phyloP scores from a whole-genome alignment of 30 jellyfish, hydroid and myxozoan species.

The Hydractinia echinata region DNA sequence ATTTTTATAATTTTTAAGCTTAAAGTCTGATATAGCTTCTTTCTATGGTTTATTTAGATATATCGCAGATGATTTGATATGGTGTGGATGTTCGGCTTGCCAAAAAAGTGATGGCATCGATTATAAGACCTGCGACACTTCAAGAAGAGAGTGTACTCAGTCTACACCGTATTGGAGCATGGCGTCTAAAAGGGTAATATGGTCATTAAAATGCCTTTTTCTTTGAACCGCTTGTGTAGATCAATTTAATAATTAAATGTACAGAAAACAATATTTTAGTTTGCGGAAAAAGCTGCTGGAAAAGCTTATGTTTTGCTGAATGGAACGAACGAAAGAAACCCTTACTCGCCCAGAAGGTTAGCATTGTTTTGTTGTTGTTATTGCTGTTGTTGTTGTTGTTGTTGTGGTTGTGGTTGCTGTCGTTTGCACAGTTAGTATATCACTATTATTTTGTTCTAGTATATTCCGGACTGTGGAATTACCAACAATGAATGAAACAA shows the following conservation, averaged over 20 bases:
- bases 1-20: too few relatives aligned
- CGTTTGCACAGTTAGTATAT: too few relatives aligned
- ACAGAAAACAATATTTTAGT: slow-evolving; percentile 1
- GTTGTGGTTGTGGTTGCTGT: too few relatives aligned
- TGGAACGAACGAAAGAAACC: slow-evolving; percentile 13
- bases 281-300: slow-evolving; percentile 27
- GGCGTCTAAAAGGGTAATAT: slow-evolving; percentile 8
- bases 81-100: slow-evolving; percentile 29
- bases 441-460: too few relatives aligned
- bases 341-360: neutral
- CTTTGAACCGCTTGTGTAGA: too few relatives aligned
- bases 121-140: neutral
- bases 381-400: too few relatives aligned
- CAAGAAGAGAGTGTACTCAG: neutral
- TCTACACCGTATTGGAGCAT: slow-evolving; percentile 4
- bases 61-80: slow-evolving; percentile 19
- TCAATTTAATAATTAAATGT: neutral
- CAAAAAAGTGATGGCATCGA: neutral
- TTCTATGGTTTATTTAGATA: slow-evolving; percentile 1
- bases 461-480: too few relatives aligned
- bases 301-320: slow-evolving; percentile 21
- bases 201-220: too few relatives aligned
- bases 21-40: too few relatives aligned
- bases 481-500: too few relatives aligned
- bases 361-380: too few relatives aligned